These are phyloP conservation scores for Pachypeltis micranthus DNA, from an alignment of 1,140 invertebrate species.

Conservation along the genomic window DNA sequence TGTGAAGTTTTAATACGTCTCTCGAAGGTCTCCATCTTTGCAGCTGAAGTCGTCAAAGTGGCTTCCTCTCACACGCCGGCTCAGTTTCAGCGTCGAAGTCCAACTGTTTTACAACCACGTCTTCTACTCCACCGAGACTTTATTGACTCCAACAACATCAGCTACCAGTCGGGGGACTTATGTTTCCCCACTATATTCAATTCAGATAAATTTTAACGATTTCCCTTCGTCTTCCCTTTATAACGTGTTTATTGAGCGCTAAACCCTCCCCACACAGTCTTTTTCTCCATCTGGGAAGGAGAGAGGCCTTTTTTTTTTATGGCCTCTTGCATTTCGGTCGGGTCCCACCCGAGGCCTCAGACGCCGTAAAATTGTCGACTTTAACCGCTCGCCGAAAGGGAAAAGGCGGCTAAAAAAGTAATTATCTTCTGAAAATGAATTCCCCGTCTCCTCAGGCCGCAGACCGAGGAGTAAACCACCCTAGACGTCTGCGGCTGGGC, in stretches of 20 bases:
- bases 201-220: slow-evolving; percentile 5
- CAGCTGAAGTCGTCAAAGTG: no score
- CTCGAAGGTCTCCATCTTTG: no score
- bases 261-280: neutral
- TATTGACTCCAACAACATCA: slow-evolving; percentile 4
- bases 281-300: neutral
- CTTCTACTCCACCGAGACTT: neutral
- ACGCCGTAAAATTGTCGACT: slow-evolving; percentile 2
- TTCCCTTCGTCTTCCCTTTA: neutral
- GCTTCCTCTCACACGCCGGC: no score
- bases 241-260: slow-evolving; percentile 9
- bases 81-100: neutral
- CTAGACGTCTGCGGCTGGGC: no score
- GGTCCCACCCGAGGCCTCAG: neutral
- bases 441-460: no score
- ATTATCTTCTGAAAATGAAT: neutral
- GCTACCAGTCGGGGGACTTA: neutral
- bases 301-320: no score
- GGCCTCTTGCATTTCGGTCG: neutral
- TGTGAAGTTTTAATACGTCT: no score
- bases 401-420: neutral
- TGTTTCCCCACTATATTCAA: slow-evolving; percentile 3
- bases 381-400: no score
- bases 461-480: no score
- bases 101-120: slow-evolving; percentile 5